Evolutionary conservation across 2,888 invertebrate genomes (phyloP).

Genomic region (Perizoma affinitatum): DNA sequence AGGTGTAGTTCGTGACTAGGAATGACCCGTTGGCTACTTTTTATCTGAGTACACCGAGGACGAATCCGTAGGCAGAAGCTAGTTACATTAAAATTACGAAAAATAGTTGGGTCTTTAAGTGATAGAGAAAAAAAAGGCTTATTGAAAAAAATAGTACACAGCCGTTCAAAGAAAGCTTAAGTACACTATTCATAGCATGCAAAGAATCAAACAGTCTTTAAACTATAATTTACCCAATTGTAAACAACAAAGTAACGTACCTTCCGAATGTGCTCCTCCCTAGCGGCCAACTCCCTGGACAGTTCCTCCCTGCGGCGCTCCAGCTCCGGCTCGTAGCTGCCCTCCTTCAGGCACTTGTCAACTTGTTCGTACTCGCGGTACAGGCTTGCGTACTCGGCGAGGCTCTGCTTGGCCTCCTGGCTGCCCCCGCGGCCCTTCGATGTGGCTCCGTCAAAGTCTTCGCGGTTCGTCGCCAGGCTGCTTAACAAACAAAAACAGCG

Average conservation of each 20-base stretch:
- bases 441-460: conserved; percentile 63
- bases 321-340: conserved; percentile 53
- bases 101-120: too few relatives aligned
- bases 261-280: conserved; percentile 66
- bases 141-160: too few relatives aligned
- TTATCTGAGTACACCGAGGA: too few relatives aligned
- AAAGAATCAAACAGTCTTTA: too few relatives aligned
- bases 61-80: too few relatives aligned
- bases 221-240: too few relatives aligned
- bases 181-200: too few relatives aligned
- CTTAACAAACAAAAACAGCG: conserved; percentile 45
- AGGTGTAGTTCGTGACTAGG: too few relatives aligned
- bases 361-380: conserved; percentile 68
- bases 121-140: too few relatives aligned
- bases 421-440: conserved; percentile 59
- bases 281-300: conserved; percentile 53
- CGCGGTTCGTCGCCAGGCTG: conserved; percentile 63
- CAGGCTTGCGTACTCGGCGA: conserved; percentile 65
- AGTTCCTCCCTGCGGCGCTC: conserved; percentile 60
- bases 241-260: conserved; percentile 38
- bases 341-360: conserved; percentile 54
- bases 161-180: too few relatives aligned
- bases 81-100: too few relatives aligned
- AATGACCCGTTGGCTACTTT: too few relatives aligned
- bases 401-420: conserved; percentile 63